Evolutionary conservation across 1,140 invertebrate genomes (phyloP), one percentile per base, ranked within the genome.

Genomic region (Mylabris phalerata): DNA sequence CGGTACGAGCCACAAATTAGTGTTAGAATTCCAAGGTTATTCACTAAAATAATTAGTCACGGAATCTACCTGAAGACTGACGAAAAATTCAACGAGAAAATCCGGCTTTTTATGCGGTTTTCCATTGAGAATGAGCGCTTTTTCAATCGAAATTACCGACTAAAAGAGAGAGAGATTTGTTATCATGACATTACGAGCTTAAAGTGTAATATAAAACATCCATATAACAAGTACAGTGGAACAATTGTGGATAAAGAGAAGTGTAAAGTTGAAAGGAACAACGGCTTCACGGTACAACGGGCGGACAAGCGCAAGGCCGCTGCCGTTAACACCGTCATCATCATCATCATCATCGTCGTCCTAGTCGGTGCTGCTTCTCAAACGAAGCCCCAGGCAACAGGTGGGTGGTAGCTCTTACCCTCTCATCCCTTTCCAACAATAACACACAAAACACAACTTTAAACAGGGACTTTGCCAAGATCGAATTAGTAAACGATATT

Each of bases 301-400:
- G 47, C 45, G 54, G 54, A 56, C 47, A 48, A 56, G 54, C 45
- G 47, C 54, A 48, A 56, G 54, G 45, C 46, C 54, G 54, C 40
- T 39, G 7, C 7, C 4, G 32, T 32, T 7, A 7, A 32, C 32
- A 7, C 7, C 32, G 32, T 32, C 32, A 7, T 32, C 32, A 7
- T 32, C 32, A 7, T 7, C 32, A 5, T 32, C 7, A 7, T 7
- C 32, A 7, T 7, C 32, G 32, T 32, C 32, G 32, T 32, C 3
- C 19, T 19, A 19, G 19, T 19, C 19, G 19, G 19, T 19, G 19
- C 19, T 19, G 32, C 32, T 32, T 32, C 32, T 5, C 32, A 32
- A 32, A 24, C 54, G 27, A 56, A 41, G 54, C 54, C 54, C 54
- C 45, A 38, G 54, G 54, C 54, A 56, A 56, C 54, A 56, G 54